phyloP scores from a whole-genome alignment of 2,888 invertebrate species.

The Archips xylosteana region DNA sequence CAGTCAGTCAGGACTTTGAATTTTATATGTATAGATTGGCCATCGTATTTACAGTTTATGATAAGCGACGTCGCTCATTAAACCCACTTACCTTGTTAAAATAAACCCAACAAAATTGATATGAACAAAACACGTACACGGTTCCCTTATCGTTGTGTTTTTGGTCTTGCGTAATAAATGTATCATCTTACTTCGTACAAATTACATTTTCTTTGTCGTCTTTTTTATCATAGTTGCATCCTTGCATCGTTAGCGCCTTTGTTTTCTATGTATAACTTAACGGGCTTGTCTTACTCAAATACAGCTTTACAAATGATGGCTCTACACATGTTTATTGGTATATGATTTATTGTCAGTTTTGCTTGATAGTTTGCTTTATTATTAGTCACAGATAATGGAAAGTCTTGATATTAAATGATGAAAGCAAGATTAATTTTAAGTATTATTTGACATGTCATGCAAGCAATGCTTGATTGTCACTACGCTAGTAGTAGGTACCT shows the following conservation, averaged over 20 bases:
- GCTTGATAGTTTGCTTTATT: neutral
- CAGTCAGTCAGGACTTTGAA: no score
- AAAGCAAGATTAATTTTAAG: neutral
- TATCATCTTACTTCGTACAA: neutral
- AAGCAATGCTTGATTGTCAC: neutral
- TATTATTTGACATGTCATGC: neutral
- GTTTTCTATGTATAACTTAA: neutral
- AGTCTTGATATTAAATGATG: neutral
- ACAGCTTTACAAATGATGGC: neutral
- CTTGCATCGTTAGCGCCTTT: neutral
- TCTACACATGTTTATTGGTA: neutral
- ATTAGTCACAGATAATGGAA: neutral
- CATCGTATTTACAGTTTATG: neutral
- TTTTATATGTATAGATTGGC: neutral
- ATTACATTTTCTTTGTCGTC: neutral
- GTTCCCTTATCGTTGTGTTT: slow-evolving; percentile 7
- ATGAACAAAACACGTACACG: neutral
- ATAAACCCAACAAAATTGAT: neutral
- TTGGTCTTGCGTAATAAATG: slow-evolving; percentile 18
- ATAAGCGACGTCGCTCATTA: neutral
- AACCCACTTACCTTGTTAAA: slow-evolving; percentile 3
- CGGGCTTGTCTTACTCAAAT: neutral
- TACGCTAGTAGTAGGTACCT: no score
- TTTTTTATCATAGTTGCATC: neutral
- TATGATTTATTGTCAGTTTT: neutral